Percentiles rank a stretch among this genome's conserved stretches.
phyloP scores from a whole-genome alignment of 2,888 invertebrate species.

The Cephus nigrinus region DNA sequence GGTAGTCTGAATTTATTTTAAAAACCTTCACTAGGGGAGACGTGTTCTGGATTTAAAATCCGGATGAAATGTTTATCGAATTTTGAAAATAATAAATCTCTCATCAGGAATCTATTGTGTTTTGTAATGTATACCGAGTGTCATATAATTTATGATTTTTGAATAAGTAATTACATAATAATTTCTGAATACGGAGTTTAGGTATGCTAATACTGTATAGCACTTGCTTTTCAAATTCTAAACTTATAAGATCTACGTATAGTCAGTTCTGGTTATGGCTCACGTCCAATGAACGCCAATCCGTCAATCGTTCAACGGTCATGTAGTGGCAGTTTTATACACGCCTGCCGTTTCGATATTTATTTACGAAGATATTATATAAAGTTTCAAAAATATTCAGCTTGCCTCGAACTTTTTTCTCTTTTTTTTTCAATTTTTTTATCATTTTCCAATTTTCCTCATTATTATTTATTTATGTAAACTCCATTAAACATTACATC shows the following conservation, averaged over 20 bases:
- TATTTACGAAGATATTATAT: neutral
- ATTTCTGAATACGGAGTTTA: neutral
- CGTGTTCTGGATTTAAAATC: neutral
- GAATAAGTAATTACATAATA: neutral
- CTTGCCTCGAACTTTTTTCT: too few species aligned
- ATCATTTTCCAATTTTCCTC: too few species aligned
- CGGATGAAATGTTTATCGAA: too few species aligned
- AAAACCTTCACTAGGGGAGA: neutral
- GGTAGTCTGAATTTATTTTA: neutral
- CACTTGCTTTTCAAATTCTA: neutral
- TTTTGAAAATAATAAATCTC: too few species aligned
- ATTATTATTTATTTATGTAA: neutral
- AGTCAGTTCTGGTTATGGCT: neutral
- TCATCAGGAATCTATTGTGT: too few species aligned
- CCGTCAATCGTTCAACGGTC: neutral
- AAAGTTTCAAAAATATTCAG: neutral
- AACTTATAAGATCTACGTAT: neutral
- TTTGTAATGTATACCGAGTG: neutral
- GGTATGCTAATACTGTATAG: neutral
- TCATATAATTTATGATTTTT: neutral
- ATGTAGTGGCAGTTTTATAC: neutral
- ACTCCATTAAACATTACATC: neutral
- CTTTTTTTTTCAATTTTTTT: too few species aligned
- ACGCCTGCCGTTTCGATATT: neutral
- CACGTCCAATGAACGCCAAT: neutral